Evolutionary conservation across 1,140 invertebrate species (phyloP), one percentile per base, ranked within the genome.

Genomic region (Drosophila novamexicana): DNA sequence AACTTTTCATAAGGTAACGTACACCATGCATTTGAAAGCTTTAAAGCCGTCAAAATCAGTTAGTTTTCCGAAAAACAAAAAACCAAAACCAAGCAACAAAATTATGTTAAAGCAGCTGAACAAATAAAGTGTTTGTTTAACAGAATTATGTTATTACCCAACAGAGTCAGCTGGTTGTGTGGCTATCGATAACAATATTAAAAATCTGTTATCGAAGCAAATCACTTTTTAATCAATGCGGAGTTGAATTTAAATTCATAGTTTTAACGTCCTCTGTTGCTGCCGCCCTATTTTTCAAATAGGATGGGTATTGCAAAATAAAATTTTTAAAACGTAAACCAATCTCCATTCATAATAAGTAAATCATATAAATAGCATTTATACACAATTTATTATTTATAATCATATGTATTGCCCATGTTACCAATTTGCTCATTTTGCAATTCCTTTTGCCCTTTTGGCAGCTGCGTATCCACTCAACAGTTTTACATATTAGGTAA

Each of bases 301-400:
- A 5, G 22, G 3, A 29, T 29, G 3, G 22, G 0, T 29, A 29
- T 29, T 29, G 2, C 3, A 29, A 18, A 10, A 22, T 18, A 44
- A 8, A 22, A 32, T 32, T 50, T 32, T 34, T 34, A 0, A n/a
- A 22, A 22, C 18, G 4, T 9, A 18, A 9, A 47, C 44, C 8
- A 18, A 5, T 29, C 54, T 40, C 16, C 9, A 57, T 12, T 16
- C 18, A 18, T 14, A 39, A 18, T 7, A 64, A 56, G 42, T 42
- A 54, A 71, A 50, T 42, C 37, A 68, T 36, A 75, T 7, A 18
- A 37, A 39, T 64, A 69, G 50, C 16, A 75, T 53, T 70, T 75
- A 58, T 70, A 57, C 72, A 75, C 66, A 70, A 75, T 75, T 70
- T 70, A 63, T 75, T 74, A 68, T 73, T 62, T 56, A 57, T 74